phyloP scores from a whole-genome alignment of 2,113 vertebrate species.

The Vidua macroura region DNA sequence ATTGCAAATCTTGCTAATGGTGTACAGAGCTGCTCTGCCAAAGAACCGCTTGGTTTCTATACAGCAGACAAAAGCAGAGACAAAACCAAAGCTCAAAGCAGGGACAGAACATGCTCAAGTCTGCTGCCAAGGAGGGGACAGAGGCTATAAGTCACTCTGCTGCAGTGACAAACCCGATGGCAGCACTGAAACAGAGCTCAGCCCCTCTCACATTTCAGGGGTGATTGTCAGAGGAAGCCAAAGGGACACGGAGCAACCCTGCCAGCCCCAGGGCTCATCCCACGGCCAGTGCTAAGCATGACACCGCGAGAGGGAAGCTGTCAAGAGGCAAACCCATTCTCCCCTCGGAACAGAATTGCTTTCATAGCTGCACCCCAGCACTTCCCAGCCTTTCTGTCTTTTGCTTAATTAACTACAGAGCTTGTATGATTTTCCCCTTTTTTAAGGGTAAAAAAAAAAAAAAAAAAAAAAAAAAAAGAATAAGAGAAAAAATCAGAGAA shows the following conservation, averaged over 20 bases:
- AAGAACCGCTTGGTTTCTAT: neutral
- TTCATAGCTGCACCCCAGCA: neutral
- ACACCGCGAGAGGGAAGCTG: neutral
- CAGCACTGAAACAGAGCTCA: neutral
- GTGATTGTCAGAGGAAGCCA: neutral
- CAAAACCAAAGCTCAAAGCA: neutral
- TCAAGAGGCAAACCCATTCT: neutral
- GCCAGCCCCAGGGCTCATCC: neutral
- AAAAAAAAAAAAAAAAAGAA: neutral
- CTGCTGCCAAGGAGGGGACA: neutral
- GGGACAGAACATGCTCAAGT: neutral
- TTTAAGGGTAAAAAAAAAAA: neutral
- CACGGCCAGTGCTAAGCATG: fast-evolving
- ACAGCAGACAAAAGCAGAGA: neutral
- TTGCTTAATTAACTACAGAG: constrained; percentile 47
- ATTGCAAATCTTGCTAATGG: neutral
- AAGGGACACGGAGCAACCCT: neutral
- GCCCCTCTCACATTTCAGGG: neutral
- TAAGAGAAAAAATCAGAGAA: neutral
- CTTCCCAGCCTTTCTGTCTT: constrained; percentile 17
- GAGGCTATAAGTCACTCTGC: neutral
- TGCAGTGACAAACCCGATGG: neutral
- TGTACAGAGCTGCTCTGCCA: neutral
- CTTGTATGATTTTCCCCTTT: neutral
- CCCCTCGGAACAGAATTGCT: neutral